Evolutionary conservation across 2,888 invertebrate species (phyloP), one percentile per base, ranked within the genome.

Genomic region (Cynaeus angustus): DNA sequence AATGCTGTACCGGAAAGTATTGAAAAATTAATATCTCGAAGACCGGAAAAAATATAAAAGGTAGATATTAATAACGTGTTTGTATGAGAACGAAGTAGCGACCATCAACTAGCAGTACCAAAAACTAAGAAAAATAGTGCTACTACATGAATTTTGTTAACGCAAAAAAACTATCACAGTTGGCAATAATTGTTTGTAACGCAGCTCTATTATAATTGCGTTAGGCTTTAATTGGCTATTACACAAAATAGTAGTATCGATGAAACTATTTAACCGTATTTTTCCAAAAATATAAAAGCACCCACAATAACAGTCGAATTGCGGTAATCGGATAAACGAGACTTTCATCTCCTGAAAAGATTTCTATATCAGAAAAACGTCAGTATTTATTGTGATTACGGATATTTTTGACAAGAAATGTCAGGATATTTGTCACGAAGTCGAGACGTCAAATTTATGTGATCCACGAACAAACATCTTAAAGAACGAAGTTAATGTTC

Each of bases 181-280:
- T 68, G 48, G 28, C 41, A 56, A 68, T 38, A 66, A 56, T 68
- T 38, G 52, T 62, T 41, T 14, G 30, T 53, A 59, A 66, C 38
- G 21, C 16, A 16, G 16, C 50, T 26, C 45, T 41, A 55, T 43
- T 43, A 56, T 50, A 56, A 64, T 68, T 26, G 62, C 45, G 13
- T 65, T 68, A 64, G 58, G 55, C 55, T 58, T 41, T 58, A 69
- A 65, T 65, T 69, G 58, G 10, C 65, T 56, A 43, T 65, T 69
- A 52, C 33, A 30, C 5, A 30, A 48, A 64, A 68, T 68, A 64
- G 64, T 64, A 50, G 26, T 43, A 16, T 46, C 6, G 50, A 68
- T 30, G 45, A 46, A n/a, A n/a, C 33, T 33, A 6, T 33, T 33
- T 33, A 33, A 33, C 33, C 3, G 3, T 1, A 33, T 21, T 4